These are phyloP conservation scores for Sphaerophoria taeniata DNA, from an alignment of 2,888 invertebrate genomes.

Conservation along the genomic window DNA sequence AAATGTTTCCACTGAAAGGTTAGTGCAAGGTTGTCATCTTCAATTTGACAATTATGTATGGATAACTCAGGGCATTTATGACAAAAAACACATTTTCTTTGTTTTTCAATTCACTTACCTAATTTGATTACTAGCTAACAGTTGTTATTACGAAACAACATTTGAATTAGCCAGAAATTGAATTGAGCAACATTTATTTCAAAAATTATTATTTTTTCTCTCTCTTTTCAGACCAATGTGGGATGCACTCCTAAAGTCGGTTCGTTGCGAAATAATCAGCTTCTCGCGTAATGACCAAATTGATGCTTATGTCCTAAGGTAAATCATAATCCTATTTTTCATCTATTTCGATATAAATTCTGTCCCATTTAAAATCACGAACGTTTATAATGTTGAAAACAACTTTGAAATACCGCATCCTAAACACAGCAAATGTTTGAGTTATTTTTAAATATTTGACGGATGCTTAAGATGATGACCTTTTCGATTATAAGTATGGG, in stretches of 20 bases:
- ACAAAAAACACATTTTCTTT: too few relatives aligned
- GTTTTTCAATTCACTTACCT: too few relatives aligned
- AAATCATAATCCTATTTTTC: conserved; percentile 83
- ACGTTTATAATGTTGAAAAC: neutral
- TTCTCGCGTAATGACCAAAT: conserved; percentile 93
- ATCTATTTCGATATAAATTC: neutral
- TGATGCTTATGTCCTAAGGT: conserved; percentile 98
- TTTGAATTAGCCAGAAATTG: too few relatives aligned
- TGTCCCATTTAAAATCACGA: neutral
- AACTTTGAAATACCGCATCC: conserved; percentile 28
- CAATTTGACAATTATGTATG: too few relatives aligned
- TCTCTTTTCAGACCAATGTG: conserved; percentile 90
- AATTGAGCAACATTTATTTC: too few relatives aligned
- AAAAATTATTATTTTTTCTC: conserved; percentile 79
- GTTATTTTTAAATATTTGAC: conserved; percentile 55
- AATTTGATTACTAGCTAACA: too few relatives aligned
- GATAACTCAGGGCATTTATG: too few relatives aligned
- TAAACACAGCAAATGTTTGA: neutral
- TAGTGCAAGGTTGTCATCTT: too few relatives aligned
- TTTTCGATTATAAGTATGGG: conserved; percentile 27
- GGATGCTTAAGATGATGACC: conserved; percentile 48
- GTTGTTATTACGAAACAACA: too few relatives aligned
- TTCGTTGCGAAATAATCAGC: conserved; percentile 97
- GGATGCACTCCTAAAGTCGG: conserved; percentile 94
- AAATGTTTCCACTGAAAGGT: too few relatives aligned